These are phyloP conservation scores for Patiria miniata DNA, from an alignment of 35 echinoderm and acorn worm genomes.

Conservation along the genomic window DNA sequence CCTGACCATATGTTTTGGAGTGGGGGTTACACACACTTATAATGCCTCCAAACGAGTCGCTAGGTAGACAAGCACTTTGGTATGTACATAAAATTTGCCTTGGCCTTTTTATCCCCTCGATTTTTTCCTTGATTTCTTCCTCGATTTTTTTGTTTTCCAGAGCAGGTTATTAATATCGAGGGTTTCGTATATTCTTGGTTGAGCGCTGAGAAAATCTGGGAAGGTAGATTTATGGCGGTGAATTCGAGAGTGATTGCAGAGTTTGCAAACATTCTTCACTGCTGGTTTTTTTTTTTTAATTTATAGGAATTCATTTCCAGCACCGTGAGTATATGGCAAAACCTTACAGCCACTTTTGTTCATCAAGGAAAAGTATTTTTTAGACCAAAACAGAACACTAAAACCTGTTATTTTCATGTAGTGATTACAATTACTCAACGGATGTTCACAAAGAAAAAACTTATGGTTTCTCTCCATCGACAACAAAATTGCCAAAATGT, in stretches of 20 bases:
- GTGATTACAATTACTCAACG: too few relatives aligned
- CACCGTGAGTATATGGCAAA: too few relatives aligned
- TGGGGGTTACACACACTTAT: background rate
- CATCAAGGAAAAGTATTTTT: too few relatives aligned
- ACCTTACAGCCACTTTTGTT: too few relatives aligned
- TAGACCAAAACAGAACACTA: too few relatives aligned
- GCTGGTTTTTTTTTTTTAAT: too few relatives aligned
- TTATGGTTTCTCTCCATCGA: too few relatives aligned
- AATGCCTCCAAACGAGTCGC: background rate
- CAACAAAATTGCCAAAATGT: too few relatives aligned
- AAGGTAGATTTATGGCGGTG: background rate
- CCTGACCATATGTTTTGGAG: constrained; percentile 13
- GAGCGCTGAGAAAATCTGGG: background rate
- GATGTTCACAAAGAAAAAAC: too few relatives aligned
- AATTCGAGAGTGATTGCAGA: background rate
- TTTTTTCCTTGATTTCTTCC: background rate
- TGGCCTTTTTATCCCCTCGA: background rate
- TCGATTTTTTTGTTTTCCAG: background rate
- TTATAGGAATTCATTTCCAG: too few relatives aligned
- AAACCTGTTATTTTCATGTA: too few relatives aligned
- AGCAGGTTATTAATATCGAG: constrained; percentile 4
- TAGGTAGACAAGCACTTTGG: background rate
- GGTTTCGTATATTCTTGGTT: background rate
- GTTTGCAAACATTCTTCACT: background rate
- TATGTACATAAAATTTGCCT: constrained; percentile 18